Base-by-base conservation (phyloP, 2,797 vertebrate species). In the Micromesistius poutassou region DNA sequence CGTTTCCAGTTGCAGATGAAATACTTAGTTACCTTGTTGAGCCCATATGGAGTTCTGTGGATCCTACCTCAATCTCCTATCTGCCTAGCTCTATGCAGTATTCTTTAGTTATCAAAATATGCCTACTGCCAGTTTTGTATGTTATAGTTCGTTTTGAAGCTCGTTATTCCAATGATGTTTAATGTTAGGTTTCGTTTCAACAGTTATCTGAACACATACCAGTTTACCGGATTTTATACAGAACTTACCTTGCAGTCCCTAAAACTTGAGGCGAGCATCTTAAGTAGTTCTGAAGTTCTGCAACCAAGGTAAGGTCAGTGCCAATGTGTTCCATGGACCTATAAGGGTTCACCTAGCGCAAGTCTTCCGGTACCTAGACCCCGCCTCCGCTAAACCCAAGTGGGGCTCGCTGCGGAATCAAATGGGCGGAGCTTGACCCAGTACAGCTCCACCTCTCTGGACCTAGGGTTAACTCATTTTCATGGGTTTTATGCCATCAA, bases 161-260 rank as follows among this genome's bases (percentile, higher is more conserved):
- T 62, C 3, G 46, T 50, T 19, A 50, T 4, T 22, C 14, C 46
- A 22, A 50, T 19, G 50, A 66, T n/a, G 55, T 66, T 14, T 1
- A 71, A 71, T 71, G 70, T 71, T 14, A 1, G 16, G 6, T 71
- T 31, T 71, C 22, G 55, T 62, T 28, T 28, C 25, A 62, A 71
- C 2, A 30, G 66, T 30, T 22, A 22, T 14, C 40, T 50, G 28
- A 30, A 70, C 66, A 30, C 3, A 4, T 28, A 25, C n/a, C 3
- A 25, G 1, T 10, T 68, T 2, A n/a, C 1, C 22, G 6, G 6
- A 0, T 0, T 0, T 73, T 19, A 55, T 50, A 30, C 5, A 1
- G 1, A 28, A 83, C 85, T 84, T 2, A 94, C 93, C 92, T 90
- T 77, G 2, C 93, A 94, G 79, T 94, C 93, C 28, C 91, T 91